These are phyloP conservation scores for Torymus tubicola DNA, from an alignment of 2,888 invertebrate species.

Conservation along the genomic window DNA sequence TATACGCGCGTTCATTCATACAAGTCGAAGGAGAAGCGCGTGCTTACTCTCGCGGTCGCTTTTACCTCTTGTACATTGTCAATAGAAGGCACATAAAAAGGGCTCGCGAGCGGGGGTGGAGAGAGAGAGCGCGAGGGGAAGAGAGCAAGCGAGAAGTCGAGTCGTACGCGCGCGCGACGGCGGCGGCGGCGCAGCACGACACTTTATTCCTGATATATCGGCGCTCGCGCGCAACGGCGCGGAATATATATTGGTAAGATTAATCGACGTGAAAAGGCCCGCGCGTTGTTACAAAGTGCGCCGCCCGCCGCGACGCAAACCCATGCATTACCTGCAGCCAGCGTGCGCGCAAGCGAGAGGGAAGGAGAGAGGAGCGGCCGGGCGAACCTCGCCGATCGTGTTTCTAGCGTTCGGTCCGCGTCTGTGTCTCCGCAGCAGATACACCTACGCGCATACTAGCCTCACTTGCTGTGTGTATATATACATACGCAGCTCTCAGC, in stretches of 20 bases:
- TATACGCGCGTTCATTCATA: not conserved
- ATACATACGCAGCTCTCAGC: conserved; percentile 5
- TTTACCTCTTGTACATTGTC: conserved; percentile 32
- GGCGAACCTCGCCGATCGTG: conserved; percentile 53
- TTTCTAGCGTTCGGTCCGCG: conserved; percentile 35
- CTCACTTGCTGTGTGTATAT: not conserved
- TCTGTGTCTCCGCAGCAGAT: conserved; percentile 33
- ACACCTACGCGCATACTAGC: conserved; percentile 35
- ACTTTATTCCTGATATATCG: conserved; percentile 72
- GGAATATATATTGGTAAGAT: conserved; percentile 73
- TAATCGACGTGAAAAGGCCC: conserved; percentile 75
- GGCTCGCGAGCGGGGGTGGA: not conserved
- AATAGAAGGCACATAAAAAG: conserved; percentile 5
- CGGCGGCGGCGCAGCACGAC: conserved; percentile 67
- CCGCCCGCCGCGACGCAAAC: conserved; percentile 75
- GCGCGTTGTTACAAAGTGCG: conserved; percentile 76
- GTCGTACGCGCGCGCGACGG: not conserved
- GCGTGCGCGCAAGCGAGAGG: conserved; percentile 51
- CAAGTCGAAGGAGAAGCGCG: not conserved
- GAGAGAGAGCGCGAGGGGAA: not conserved
- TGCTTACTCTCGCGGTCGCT: not conserved
- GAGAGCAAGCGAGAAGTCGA: not conserved
- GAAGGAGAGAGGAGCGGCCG: conserved; percentile 36
- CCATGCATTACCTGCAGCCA: conserved; percentile 67
- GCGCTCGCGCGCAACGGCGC: conserved; percentile 65